Percentiles rank a stretch among this genome's conserved stretches.
Evolutionary conservation across 2,797 vertebrate genomes (phyloP).

Genomic region (Amniataba percoides): DNA sequence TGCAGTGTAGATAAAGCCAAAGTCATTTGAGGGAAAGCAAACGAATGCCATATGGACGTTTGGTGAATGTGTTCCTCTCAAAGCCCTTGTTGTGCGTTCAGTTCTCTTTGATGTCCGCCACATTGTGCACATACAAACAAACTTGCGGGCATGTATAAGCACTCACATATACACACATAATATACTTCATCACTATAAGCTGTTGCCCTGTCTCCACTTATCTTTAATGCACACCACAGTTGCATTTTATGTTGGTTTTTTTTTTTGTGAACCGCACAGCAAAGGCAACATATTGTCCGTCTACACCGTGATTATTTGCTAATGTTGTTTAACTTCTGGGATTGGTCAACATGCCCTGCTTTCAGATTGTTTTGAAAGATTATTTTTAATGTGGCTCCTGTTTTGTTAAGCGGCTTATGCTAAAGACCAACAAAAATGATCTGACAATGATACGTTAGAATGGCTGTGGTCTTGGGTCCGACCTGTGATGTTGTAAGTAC

Average conservation of each 20-base stretch:
- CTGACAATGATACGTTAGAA: slow-evolving; percentile 9
- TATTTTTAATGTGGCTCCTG: slow-evolving; percentile 17
- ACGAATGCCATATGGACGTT: slow-evolving; percentile 67
- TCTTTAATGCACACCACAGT: slow-evolving; percentile 35
- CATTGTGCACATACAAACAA: slow-evolving; percentile 42
- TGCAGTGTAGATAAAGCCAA: slow-evolving; percentile 62
- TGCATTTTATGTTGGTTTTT: slow-evolving; percentile 23
- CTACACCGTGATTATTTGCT: slow-evolving; percentile 18
- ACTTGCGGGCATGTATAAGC: slow-evolving; percentile 21
- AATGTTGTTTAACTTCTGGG: slow-evolving; percentile 24
- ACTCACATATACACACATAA: slow-evolving; percentile 5
- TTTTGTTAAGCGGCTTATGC: slow-evolving; percentile 17
- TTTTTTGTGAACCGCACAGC: slow-evolving; percentile 35
- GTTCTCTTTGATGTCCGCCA: slow-evolving; percentile 60
- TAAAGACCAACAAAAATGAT: slow-evolving; percentile 10
- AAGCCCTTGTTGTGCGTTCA: slow-evolving; percentile 40
- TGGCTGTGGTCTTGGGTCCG: slow-evolving; percentile 11
- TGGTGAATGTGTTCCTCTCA: slow-evolving; percentile 51
- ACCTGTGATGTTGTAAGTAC: slow-evolving; percentile 1
- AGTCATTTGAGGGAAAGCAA: slow-evolving; percentile 60
- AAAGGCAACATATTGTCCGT: slow-evolving; percentile 12
- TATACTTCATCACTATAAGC: slow-evolving; percentile 17
- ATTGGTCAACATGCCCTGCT: not conserved
- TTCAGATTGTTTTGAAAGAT: slow-evolving; percentile 16
- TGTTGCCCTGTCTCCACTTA: slow-evolving; percentile 34